phyloP scores from a whole-genome alignment of 1,140 invertebrate species.

The Linepithema humile region DNA sequence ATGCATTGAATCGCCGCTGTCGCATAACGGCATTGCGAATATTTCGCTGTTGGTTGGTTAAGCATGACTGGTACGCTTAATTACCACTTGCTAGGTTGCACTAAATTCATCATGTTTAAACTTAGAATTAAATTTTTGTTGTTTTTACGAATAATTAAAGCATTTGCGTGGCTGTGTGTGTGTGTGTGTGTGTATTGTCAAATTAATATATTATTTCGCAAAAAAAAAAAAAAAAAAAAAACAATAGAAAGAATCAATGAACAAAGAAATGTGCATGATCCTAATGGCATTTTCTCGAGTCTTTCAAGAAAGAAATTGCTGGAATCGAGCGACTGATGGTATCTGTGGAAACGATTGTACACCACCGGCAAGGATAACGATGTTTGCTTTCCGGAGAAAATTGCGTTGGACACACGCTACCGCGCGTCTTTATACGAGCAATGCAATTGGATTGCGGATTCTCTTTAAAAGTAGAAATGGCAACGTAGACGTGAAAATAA shows the following conservation, averaged over 20 bases:
- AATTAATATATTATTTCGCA: not conserved
- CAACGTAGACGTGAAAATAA: not conserved
- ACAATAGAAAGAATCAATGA: not conserved
- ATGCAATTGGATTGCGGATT: constrained; percentile 23
- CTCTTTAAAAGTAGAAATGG: not conserved
- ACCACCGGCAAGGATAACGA: constrained; percentile 21
- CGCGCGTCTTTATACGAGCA: constrained; percentile 33
- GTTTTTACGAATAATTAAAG: not conserved
- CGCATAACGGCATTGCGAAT: not conserved
- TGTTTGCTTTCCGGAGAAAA: constrained; percentile 32
- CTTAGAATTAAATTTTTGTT: not conserved
- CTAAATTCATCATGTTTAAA: not conserved
- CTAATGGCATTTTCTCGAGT: constrained; percentile 48
- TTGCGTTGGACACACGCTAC: constrained; percentile 43
- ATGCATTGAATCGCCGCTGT: constrained; percentile 2
- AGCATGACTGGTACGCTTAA: not conserved
- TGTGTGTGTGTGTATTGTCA: not conserved
- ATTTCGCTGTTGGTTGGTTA: not conserved
- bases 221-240: not conserved
- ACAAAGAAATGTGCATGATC: constrained; percentile 33
- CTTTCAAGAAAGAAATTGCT: constrained; percentile 36
- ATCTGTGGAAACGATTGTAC: constrained; percentile 16
- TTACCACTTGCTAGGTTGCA: not conserved
- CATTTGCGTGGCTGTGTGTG: not conserved
- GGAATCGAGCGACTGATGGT: constrained; percentile 21